Percentiles rank a stretch among this genome's conserved stretches.
Conservation (phyloP, 2,888 invertebrate genomes). For the Saturnia pavonia region DNA sequence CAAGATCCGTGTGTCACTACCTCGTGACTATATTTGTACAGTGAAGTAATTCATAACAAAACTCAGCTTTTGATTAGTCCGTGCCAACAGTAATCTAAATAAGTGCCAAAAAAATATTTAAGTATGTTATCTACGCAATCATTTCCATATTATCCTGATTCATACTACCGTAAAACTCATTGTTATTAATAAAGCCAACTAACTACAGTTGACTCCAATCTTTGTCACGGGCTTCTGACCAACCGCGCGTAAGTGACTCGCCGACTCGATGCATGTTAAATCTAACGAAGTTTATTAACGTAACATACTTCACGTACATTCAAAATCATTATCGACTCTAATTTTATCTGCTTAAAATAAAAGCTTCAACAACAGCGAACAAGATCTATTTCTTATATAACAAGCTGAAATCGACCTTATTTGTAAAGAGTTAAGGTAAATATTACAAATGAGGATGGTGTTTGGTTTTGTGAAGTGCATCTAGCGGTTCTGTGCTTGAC, state of each 20-base stretch:
- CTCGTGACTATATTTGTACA: too few relatives aligned
- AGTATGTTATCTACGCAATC: too few relatives aligned
- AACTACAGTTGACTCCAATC: slow-evolving; percentile 63
- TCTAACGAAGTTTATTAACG: slow-evolving; percentile 39
- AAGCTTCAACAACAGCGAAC: background rate
- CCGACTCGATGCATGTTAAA: slow-evolving; percentile 69
- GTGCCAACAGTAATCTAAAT: too few relatives aligned
- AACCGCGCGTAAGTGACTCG: slow-evolving; percentile 70
- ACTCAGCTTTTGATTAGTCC: too few relatives aligned
- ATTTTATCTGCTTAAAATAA: background rate
- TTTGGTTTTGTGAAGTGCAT: slow-evolving; percentile 26
- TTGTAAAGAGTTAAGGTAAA: background rate
- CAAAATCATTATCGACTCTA: background rate
- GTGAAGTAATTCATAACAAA: too few relatives aligned
- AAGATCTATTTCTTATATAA: background rate
- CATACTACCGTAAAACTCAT: slow-evolving; percentile 62
- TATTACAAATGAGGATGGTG: slow-evolving; percentile 24
- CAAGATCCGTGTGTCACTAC: too few relatives aligned
- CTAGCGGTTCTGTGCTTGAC: slow-evolving; percentile 72
- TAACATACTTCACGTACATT: background rate
- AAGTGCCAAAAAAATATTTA: too few relatives aligned
- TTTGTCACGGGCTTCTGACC: slow-evolving; percentile 72
- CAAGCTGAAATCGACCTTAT: slow-evolving; percentile 29
- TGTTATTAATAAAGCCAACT: slow-evolving; percentile 71
- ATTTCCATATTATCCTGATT: slow-evolving; percentile 28